Base-by-base conservation (phyloP, 2,113 vertebrate species). In the Perca fluviatilis region DNA sequence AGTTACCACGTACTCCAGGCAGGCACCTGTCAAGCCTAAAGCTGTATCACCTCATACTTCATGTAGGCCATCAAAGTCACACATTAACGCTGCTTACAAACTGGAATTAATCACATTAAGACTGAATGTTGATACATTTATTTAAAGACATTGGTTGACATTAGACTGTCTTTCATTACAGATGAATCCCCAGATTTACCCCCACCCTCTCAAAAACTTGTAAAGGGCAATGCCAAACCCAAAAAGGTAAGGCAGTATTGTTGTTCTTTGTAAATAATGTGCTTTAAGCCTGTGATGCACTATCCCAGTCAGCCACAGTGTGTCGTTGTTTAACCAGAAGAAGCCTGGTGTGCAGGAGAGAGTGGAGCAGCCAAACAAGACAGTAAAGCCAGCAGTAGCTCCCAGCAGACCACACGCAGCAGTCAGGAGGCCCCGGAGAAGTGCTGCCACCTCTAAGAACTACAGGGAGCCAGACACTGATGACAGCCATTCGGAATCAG, bases 391-490 rank as follows among this genome's bases (percentile, higher is more conserved):
- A 63, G 58, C 79, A 87, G 81, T 71, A 82, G 47, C 33, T 61
- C 27, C 64, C 21, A 76, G 0, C 11, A 74, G 64, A 80, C 46
- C 30, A 51, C 27, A 27, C 72, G 75, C 36, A 30, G 69, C 73
- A 25, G 47, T 63, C 19, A 89, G 80, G 60, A 92, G 95, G 68
- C 95, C 97, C 80, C 94, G 89, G 84, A 97, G 94, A 96, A 93
- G 91, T 60, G 81, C 94, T 58, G 89, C 93, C 75, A 57, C 66
- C 53, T 83, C 72, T 5, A 97, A 96, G 93, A 96, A 87, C 89
- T 98, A 99, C 86, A 97, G 88, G 91, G 98, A 98, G 23, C 90
- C 76, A 58, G 97, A 97, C 67, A 94, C 90, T n/a, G 95, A 94
- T 75, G 88, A 80, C 25, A 89, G 84, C 82, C 90, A 81, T 19